These are phyloP conservation scores for Catalaphyllia jardinei DNA, from an alignment of 64 coral and sea anemone species.

Conservation along the genomic window DNA sequence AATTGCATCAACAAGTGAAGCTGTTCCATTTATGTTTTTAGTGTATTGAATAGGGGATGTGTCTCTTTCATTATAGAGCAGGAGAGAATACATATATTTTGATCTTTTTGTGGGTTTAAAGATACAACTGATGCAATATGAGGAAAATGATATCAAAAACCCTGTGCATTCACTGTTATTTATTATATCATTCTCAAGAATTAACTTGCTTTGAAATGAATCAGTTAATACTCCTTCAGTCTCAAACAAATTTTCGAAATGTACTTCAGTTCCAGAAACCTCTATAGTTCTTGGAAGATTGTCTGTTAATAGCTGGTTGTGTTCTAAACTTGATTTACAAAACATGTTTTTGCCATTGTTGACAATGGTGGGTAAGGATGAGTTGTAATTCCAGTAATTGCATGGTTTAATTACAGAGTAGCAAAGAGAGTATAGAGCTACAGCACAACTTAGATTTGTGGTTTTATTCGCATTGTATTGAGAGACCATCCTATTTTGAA, in stretches of 20 bases:
- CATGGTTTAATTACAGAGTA: too few species aligned
- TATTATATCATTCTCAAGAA: background rate
- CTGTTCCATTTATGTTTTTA: conserved; percentile 63
- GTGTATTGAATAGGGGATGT: conserved; percentile 51
- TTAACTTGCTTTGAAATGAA: conserved; percentile 8
- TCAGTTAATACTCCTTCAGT: conserved; percentile 19
- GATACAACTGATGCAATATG: conserved; percentile 38
- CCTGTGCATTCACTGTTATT: conserved; percentile 52
- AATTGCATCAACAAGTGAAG: conserved; percentile 64
- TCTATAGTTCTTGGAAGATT: too few species aligned
- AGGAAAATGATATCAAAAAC: conserved; percentile 64
- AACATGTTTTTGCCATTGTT: too few species aligned
- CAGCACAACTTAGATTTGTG: conserved; percentile 32
- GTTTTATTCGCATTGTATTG: background rate
- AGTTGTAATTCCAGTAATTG: too few species aligned
- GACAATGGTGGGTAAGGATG: too few species aligned
- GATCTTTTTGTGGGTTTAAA: conserved; percentile 34
- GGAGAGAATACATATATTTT: conserved; percentile 56
- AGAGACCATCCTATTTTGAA: conserved; percentile 40
- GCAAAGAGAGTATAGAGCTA: conserved; percentile 7
- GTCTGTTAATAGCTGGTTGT: too few species aligned
- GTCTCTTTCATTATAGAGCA: conserved; percentile 56
- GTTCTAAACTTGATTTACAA: too few species aligned
- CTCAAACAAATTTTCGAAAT: conserved; percentile 8
- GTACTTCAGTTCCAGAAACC: conserved; percentile 21